Conservation (phyloP, 2,888 invertebrate genomes). For the Ecliptopera silaceata region DNA sequence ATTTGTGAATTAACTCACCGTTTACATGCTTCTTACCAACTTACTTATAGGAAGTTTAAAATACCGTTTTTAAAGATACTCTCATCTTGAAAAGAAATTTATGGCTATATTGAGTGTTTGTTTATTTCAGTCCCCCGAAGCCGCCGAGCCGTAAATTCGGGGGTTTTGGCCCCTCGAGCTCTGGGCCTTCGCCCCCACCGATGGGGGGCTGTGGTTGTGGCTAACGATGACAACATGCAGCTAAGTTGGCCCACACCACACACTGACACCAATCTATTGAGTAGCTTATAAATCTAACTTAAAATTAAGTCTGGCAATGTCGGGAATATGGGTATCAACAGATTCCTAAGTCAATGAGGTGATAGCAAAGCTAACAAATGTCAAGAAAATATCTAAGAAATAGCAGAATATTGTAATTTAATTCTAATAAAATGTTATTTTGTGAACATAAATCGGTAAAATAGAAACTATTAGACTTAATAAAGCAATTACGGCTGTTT, state of each 20-base stretch:
- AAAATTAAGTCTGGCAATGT: not conserved
- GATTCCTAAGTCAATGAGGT: not conserved
- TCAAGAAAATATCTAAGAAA: too few species aligned
- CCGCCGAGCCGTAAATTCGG: slow-evolving; percentile 71
- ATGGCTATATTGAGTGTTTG: not conserved
- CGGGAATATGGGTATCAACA: not conserved
- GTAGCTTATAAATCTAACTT: not conserved
- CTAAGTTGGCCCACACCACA: not conserved
- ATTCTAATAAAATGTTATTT: too few species aligned
- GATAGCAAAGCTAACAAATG: too few species aligned
- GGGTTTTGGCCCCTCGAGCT: slow-evolving; percentile 72
- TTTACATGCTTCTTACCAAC: too few species aligned
- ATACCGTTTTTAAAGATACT: too few species aligned
- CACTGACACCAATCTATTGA: not conserved
- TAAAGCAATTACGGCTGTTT: too few species aligned
- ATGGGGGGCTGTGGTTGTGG: slow-evolving; percentile 75
- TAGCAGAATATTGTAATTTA: too few species aligned
- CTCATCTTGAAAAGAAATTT: not conserved
- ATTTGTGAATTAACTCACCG: too few species aligned
- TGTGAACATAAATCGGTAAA: too few species aligned
- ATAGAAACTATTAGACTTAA: too few species aligned
- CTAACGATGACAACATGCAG: slow-evolving; percentile 23
- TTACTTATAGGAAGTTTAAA: too few species aligned
- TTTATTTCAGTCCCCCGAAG: slow-evolving; percentile 68
- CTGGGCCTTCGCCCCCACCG: slow-evolving; percentile 69